These are phyloP conservation scores for Ophiothrix spiculata DNA, from an alignment of 35 echinoderm and acorn worm genomes.

Conservation along the genomic window DNA sequence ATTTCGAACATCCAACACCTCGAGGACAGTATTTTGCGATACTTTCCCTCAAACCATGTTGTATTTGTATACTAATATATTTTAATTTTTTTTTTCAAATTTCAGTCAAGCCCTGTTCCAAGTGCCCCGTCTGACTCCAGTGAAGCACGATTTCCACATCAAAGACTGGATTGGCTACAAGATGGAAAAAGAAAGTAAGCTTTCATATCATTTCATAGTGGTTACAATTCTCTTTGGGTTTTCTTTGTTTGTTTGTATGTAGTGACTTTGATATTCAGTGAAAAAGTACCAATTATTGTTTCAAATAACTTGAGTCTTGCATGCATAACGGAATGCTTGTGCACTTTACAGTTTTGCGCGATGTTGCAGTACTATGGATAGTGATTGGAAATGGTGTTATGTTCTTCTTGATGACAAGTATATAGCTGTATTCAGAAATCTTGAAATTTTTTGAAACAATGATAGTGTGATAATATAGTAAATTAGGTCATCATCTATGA, in stretches of 20 bases:
- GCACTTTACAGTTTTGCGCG: not conserved
- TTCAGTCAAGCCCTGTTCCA: constrained; percentile 45
- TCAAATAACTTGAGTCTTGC: not conserved
- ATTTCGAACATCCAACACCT: no score
- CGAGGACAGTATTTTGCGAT: no score
- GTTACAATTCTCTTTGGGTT: not conserved
- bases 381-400: no score
- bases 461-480: no score
- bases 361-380: not conserved
- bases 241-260: not conserved
- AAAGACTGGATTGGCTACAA: constrained; percentile 74
- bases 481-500: no score
- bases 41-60: no score
- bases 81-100: not conserved
- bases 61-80: no score
- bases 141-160: constrained; percentile 67
- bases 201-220: not conserved
- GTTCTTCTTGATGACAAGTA: no score
- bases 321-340: not conserved
- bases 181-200: constrained; percentile 76
- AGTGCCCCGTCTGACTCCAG: constrained; percentile 38
- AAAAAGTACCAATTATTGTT: not conserved
- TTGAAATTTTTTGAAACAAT: no score
- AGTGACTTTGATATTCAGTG: not conserved
- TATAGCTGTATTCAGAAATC: no score